These are phyloP conservation scores for Archocentrus centrarchus DNA, from an alignment of 2,113 vertebrate genomes.

Conservation along the genomic window DNA sequence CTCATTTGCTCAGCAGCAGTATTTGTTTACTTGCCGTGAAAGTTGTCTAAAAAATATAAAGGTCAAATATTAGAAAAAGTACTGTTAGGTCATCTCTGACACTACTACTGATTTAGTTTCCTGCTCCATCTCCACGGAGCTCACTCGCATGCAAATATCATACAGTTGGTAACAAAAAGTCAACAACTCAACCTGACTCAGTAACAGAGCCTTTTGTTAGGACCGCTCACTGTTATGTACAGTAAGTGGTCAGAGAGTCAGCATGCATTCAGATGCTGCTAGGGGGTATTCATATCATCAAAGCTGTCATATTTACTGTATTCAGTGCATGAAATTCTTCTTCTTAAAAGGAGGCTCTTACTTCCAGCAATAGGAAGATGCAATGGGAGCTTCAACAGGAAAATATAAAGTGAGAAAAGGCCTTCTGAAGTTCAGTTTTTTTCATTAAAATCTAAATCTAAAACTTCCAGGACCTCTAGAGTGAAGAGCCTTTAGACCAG, in stretches of 20 bases:
- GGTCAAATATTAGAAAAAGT: neutral
- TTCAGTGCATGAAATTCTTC: slow-evolving; percentile 35
- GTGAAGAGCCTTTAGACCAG: slow-evolving; percentile 36
- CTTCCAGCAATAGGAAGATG: slow-evolving; percentile 28
- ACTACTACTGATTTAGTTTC: neutral
- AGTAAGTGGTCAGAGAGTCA: slow-evolving; percentile 17
- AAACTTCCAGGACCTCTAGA: slow-evolving; percentile 29
- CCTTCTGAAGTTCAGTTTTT: slow-evolving; percentile 23
- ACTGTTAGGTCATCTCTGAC: neutral
- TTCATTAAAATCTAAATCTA: slow-evolving; percentile 16
- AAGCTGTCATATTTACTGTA: slow-evolving; percentile 41
- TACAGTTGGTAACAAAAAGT: neutral
- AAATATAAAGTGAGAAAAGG: slow-evolving; percentile 43
- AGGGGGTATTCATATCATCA: slow-evolving; percentile 30
- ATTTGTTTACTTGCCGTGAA: neutral
- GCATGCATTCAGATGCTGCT: slow-evolving; percentile 19
- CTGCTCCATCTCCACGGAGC: neutral
- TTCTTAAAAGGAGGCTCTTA: slow-evolving; percentile 35
- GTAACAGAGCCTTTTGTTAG: neutral
- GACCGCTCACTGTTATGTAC: neutral
- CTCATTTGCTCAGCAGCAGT: neutral
- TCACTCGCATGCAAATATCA: neutral
- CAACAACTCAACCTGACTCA: neutral
- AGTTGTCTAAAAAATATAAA: neutral
- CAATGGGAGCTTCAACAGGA: slow-evolving; percentile 21